Conservation (phyloP, 2,888 invertebrate species). For the Chrysomela aeneicollis region DNA sequence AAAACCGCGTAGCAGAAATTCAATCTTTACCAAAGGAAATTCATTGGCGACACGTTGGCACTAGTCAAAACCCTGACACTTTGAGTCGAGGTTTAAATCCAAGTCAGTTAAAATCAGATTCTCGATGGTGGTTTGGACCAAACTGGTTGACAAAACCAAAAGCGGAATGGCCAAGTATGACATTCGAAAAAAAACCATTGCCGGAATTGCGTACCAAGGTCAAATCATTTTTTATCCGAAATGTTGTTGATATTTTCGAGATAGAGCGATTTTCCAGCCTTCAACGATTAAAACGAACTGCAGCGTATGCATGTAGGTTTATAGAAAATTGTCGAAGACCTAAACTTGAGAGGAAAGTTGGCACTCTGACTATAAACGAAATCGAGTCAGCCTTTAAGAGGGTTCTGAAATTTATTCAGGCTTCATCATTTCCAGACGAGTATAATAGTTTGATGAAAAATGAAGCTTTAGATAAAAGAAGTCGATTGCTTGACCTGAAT, state of each 20-base stretch:
- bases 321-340: neutral
- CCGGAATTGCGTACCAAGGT: neutral
- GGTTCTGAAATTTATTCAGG: slow-evolving; percentile 22
- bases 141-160: neutral
- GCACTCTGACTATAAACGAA: slow-evolving; percentile 7
- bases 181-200: neutral
- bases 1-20: slow-evolving; percentile 20
- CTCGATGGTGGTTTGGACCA: neutral
- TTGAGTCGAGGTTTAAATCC: slow-evolving; percentile 18
- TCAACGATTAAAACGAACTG: neutral
- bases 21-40: slow-evolving; percentile 12
- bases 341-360: neutral
- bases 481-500: slow-evolving; percentile 31
- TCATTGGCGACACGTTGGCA: slow-evolving; percentile 16
- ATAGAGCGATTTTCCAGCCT: neutral
- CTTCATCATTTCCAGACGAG: slow-evolving; percentile 18
- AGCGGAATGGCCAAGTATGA: neutral
- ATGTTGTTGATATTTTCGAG: neutral
- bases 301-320: neutral
- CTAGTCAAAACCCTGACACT: slow-evolving; percentile 20
- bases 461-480: slow-evolving; percentile 12
- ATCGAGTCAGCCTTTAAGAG: slow-evolving; percentile 10
- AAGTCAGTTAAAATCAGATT: neutral
- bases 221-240: neutral
- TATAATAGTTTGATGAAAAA: slow-evolving; percentile 8